Base-by-base conservation (phyloP, 92 coral and sea anemone genomes). In the Porites evermanni region DNA sequence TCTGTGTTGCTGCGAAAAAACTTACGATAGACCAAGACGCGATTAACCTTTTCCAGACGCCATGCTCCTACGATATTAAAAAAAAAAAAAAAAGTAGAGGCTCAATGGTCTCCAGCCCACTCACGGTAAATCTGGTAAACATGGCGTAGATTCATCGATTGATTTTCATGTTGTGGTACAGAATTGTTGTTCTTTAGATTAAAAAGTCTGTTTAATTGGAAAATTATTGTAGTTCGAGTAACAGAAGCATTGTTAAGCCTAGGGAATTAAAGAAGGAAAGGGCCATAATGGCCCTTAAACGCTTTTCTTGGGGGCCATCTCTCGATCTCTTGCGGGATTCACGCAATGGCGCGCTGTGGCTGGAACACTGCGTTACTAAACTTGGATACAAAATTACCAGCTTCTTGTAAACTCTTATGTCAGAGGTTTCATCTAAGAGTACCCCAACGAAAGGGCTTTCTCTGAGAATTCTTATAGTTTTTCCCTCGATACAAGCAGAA, bases 251-350 rank as follows among this genome's bases (percentile, higher is more conserved):
- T 38, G n/a, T 70, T 70, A 10, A 24, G 74, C 74, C 74, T 70
- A 51, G 52, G 38, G 74, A 38, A 51, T 70, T 70, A 52, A 26
- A n/a, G n/a, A n/a, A n/a, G n/a, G n/a, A n/a, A n/a, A n/a, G n/a
- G n/a, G n/a, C n/a, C n/a, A n/a, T n/a, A 32, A 47, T 44, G 59
- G 60, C 61, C 77, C 77, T 72, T 72, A 47, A 13, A 47, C 60
- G 60, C n/a, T 72, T 72, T 72, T 16, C 18, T 3, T 72, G 77
- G 77, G 77, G 77, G 77, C 77, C 59, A 29, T 72, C 77, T 72
- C 61, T 72, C 26, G 51, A 16, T 72, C 29, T 60, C 18, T 47
- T 8, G 77, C 59, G 16, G 77, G 77, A 72, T 72, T 72, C 61
- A 59, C 77, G 29, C 58, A 72, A 72, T 16, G 60, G 32, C 12